Evolutionary conservation across 2,113 vertebrate species (phyloP), one percentile per base, ranked within the genome.

Genomic region (Pteruthius melanotis): DNA sequence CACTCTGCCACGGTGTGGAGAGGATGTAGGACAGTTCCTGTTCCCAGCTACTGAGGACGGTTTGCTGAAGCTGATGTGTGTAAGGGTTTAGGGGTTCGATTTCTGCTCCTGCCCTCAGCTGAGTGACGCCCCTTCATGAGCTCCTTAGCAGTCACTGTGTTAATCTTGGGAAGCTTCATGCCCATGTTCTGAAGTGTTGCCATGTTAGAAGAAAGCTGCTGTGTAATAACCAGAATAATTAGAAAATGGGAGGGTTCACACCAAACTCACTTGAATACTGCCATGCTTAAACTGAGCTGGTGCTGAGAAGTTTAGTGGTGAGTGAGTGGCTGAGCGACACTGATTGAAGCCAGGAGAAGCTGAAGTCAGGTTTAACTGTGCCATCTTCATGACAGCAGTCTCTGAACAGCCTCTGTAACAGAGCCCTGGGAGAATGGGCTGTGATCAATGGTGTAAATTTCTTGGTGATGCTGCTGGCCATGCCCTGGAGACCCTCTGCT

Each of bases 1-100:
- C 27, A 42, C 37, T 80, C 9, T 83, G 56, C 42, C 64, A 28
- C 0, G 0, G 3, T 30, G n/a, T 16, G 61, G 24, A 78, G 65
- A 35, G 72, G 39, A 24, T 2, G 3, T 14, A 26, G 77, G 76
- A 11, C 1, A 11, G 40, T 8, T 50, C 45, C 50, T 83, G 47
- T 50, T 70, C 39, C 37, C 26, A 40, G 35, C 44, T 85, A 57
- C 61, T 71, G 70, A 64, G 50, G 17, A 15, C 44, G 70, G 3
- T 30, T 72, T 50, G 16, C 52, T 49, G 78, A 35, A 37, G 22
- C 1, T 53, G 39, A 2, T 61, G 28, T 47, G 12, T 28, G 15
- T 17, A 23, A 40, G 80, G 40, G 10, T 77, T 88, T 60, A 40
- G 57, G n/a, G n/a, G 21, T 40, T 92, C 39, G 23, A 2, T 37